A percentile compares a stretch with the other conserved stretches of the same genome.
phyloP scores from a whole-genome alignment of 2,113 vertebrate species.

The Cyanocitta stelleri region DNA sequence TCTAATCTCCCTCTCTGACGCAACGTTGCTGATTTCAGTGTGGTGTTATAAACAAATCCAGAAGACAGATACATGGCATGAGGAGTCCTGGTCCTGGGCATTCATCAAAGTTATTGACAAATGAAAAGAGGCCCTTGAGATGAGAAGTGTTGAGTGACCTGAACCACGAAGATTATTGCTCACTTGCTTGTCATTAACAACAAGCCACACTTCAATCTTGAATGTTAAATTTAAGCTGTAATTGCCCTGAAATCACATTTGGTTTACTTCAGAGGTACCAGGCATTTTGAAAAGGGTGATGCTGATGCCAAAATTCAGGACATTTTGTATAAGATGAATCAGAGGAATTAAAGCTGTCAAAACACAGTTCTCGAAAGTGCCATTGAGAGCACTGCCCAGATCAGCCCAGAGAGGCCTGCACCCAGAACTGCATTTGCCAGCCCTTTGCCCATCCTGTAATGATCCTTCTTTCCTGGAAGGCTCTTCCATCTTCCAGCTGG shows the following conservation, averaged over 20 bases:
- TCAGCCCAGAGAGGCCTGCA: not conserved
- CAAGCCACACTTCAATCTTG: not conserved
- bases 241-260: not conserved
- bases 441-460: not conserved
- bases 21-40: not conserved
- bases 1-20: not conserved
- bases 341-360: slow-evolving; percentile 18
- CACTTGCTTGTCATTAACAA: not conserved
- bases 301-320: not conserved
- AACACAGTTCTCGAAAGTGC: not conserved
- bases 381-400: not conserved
- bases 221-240: not conserved
- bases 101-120: not conserved
- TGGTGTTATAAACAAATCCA: not conserved
- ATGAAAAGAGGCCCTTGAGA: not conserved
- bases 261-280: not conserved
- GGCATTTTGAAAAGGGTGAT: not conserved
- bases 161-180: not conserved
- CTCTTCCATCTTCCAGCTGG: not conserved
- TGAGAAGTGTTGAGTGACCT: not conserved
- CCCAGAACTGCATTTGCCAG: not conserved
- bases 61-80: not conserved
- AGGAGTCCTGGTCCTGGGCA: not conserved
- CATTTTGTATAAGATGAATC: not conserved
- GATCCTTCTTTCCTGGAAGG: not conserved